Base-by-base conservation (phyloP, 1,140 invertebrate species). In the Calliopsis andreniformis region DNA sequence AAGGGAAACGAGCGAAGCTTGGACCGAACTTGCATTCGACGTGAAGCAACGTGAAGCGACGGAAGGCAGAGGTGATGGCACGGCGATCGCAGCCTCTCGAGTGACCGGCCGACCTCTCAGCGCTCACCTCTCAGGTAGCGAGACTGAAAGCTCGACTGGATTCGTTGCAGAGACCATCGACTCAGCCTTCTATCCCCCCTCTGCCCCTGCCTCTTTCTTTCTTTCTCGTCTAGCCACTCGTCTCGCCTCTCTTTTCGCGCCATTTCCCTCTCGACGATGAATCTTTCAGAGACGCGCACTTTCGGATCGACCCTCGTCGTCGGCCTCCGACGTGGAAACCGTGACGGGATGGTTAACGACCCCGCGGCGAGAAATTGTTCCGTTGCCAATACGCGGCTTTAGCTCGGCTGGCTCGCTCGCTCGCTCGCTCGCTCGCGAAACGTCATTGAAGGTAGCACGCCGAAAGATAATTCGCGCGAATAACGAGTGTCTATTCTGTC, bases 271-370 rank as follows among this genome's bases (percentile, higher is more conserved):
- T 39, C 47, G 28, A 69, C 53, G 66, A 79, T 76, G 81, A 82
- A 82, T 82, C 76, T 78, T 70, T 45, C 47, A 70, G n/a, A 45
- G 75, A 28, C 63, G 51, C 73, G 32, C 56, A 49, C 76, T 72
- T 45, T 63, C 49, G 30, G 32, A 55, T 58, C 67, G 53, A 68
- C 63, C 53, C 42, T 47, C 20, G 35, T 20, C 71, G 10, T 39
- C 63, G 49, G 8, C 20, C 32, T n/a, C 1, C 64, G 18, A 1
- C 35, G 70, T 14, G 32, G 58, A 53, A 70, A 59, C 66, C 10
- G 12, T 14, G 43, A 51, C 32, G 42, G 59, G 59, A 47, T 78
- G 68, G 68, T 78, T 78, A 78, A 78, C 76, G 76, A 78, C 68
- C 68, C n/a, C 58, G 28, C 49, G 42, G 42, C 68, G 76, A 78